Conservation (phyloP, 2,797 vertebrate species). For the Neoniphon sammara region DNA sequence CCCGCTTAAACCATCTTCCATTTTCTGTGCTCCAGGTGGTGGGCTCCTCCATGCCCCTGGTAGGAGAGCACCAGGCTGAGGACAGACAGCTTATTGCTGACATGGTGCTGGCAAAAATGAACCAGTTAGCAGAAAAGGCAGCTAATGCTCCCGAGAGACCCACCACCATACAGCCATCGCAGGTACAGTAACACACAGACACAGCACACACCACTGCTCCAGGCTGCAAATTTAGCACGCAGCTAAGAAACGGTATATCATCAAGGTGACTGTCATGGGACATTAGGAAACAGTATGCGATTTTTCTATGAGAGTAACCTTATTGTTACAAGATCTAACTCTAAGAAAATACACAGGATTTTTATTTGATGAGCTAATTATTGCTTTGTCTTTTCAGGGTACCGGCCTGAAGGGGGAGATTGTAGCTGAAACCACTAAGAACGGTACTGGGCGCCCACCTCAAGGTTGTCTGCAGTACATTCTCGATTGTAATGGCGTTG, state of each 20-base stretch:
- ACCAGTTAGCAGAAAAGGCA: conserved; percentile 86
- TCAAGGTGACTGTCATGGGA: too few species aligned
- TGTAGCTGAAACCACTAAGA: conserved; percentile 84
- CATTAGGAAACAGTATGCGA: too few species aligned
- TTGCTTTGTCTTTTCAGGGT: conserved; percentile 81
- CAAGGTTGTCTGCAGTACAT: conserved; percentile 99
- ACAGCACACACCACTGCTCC: conserved; percentile 3
- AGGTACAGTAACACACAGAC: conserved; percentile 81
- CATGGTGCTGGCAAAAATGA: conserved; percentile 91
- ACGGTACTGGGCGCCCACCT: conserved; percentile 87
- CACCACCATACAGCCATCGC: conserved; percentile 91
- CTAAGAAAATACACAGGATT: background rate
- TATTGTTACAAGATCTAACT: background rate
- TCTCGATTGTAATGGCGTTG: conserved; percentile 98
- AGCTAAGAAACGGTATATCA: background rate
- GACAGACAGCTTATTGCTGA: conserved; percentile 94
- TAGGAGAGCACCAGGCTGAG: conserved; percentile 93
- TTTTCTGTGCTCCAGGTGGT: conserved; percentile 84
- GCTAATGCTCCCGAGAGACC: conserved; percentile 90
- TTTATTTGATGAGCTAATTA: background rate
- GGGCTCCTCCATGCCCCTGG: conserved; percentile 94
- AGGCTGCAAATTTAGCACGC: too few species aligned
- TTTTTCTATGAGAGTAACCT: background rate
- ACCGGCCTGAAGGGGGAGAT: conserved; percentile 87
- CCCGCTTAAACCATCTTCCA: conserved; percentile 8